A percentile compares a stretch with the other conserved stretches of the same genome.
Evolutionary conservation across 2,888 invertebrate genomes (phyloP).

Genomic region (Anagyrus pseudococci): DNA sequence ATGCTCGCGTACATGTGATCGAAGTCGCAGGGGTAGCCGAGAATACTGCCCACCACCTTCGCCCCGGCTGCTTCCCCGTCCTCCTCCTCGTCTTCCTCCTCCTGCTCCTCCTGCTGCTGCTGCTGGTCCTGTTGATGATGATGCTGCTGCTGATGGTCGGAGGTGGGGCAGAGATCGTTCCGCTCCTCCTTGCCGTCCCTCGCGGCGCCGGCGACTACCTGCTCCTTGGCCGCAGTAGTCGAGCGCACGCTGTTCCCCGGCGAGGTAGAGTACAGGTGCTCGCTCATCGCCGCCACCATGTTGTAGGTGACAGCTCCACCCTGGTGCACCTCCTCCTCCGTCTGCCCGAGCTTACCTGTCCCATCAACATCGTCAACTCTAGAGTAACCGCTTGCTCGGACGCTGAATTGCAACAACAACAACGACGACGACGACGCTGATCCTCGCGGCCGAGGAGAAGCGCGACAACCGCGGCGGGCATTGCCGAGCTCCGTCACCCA

Average conservation of each 20-base stretch:
- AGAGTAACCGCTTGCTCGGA: no score
- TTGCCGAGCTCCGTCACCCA: no score
- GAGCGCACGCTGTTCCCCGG: slow-evolving; percentile 48
- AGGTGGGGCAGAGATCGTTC: slow-evolving; percentile 23
- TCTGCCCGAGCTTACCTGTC: slow-evolving; percentile 37
- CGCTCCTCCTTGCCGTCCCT: slow-evolving; percentile 30
- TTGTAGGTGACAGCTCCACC: slow-evolving; percentile 48
- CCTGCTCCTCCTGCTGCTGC: background rate
- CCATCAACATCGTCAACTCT: no score
- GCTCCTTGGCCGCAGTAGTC: slow-evolving; percentile 43
- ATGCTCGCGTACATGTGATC: slow-evolving; percentile 78
- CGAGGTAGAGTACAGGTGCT: slow-evolving; percentile 56
- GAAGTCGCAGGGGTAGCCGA: slow-evolving; percentile 69
- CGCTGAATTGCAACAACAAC: no score
- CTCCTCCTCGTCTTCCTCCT: slow-evolving; percentile 17
- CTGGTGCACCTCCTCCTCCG: slow-evolving; percentile 33
- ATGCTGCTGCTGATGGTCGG: background rate
- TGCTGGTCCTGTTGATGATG: background rate
- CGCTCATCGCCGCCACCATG: slow-evolving; percentile 63
- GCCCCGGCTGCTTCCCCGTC: slow-evolving; percentile 39
- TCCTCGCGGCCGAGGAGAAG: no score
- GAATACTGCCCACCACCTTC: slow-evolving; percentile 60
- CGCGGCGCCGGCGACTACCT: no score
- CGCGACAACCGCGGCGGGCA: no score
- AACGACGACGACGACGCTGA: no score